These are phyloP conservation scores for Montipora foliosa DNA, from an alignment of 64 coral and sea anemone genomes.

Conservation along the genomic window DNA sequence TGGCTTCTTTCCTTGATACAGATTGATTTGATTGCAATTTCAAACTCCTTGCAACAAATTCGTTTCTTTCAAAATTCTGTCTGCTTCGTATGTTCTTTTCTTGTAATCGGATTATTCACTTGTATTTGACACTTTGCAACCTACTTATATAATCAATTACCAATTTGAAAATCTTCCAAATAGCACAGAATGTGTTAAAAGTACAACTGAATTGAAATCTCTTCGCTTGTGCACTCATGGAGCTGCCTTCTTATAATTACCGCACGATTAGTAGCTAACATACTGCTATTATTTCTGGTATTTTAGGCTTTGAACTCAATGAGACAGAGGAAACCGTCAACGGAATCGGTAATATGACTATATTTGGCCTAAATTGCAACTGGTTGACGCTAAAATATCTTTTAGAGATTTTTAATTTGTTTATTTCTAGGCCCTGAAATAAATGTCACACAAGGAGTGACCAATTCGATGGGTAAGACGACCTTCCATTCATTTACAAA, in stretches of 20 bases:
- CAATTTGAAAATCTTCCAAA: too few relatives aligned
- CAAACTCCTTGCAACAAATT: background rate
- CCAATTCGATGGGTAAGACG: slow-evolving; percentile 30
- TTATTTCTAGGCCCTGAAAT: slow-evolving; percentile 8
- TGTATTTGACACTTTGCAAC: background rate
- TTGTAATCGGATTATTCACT: background rate
- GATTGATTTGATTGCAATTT: background rate
- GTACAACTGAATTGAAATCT: background rate
- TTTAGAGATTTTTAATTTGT: background rate
- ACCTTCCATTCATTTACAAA: too few relatives aligned
- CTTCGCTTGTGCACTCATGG: background rate
- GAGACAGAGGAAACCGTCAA: background rate
- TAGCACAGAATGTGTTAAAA: background rate
- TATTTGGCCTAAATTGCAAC: background rate
- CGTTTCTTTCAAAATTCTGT: too few relatives aligned
- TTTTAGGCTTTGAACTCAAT: background rate
- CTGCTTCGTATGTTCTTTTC: too few relatives aligned
- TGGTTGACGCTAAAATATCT: background rate
- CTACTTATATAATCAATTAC: background rate
- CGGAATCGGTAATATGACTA: background rate
- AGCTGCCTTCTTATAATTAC: background rate
- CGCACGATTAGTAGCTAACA: background rate
- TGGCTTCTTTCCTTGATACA: too few relatives aligned
- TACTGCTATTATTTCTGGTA: background rate
- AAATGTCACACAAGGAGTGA: slow-evolving; percentile 30